A percentile compares a stretch with the other conserved stretches of the same genome.
phyloP scores from a whole-genome alignment of 2,888 invertebrate genomes.

The Nymphalis urticae region DNA sequence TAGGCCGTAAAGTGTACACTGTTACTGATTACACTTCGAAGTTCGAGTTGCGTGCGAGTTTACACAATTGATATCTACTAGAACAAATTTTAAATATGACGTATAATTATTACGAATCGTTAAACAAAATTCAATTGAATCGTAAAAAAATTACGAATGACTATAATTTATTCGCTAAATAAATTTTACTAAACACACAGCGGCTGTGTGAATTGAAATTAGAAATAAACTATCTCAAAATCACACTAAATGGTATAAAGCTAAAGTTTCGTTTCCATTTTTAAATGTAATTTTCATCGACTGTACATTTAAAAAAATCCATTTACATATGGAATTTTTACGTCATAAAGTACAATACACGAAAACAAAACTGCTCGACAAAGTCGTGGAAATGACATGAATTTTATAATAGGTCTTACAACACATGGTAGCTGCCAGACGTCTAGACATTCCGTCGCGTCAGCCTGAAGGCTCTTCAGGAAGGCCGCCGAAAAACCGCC shows the following conservation, averaged over 20 bases:
- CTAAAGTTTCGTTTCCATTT: not conserved
- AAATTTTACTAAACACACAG: conserved; percentile 6
- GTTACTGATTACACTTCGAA: conserved; percentile 28
- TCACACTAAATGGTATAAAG: not conserved
- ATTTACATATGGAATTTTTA: conserved; percentile 14
- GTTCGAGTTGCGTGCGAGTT: conserved; percentile 33
- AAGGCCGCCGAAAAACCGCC: conserved; percentile 59
- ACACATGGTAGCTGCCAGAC: conserved; percentile 61
- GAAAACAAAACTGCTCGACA: conserved; percentile 33
- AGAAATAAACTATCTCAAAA: not conserved
- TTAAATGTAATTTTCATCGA: not conserved
- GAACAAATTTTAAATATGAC: conserved; percentile 20
- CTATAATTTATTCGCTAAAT: conserved; percentile 14
- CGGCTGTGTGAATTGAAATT: not conserved
- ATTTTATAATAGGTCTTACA: conserved; percentile 46
- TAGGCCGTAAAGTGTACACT: conserved; percentile 46
- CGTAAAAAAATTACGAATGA: conserved; percentile 9
- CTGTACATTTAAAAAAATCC: not conserved
- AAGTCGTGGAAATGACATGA: conserved; percentile 44
- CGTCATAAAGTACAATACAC: conserved; percentile 17
- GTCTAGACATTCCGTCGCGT: conserved; percentile 70
- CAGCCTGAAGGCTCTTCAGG: conserved; percentile 66
- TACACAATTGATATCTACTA: conserved; percentile 19
- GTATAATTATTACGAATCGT: conserved; percentile 20
- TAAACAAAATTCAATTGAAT: conserved; percentile 10